Percentiles rank a stretch among this genome's conserved stretches.
phyloP scores from a whole-genome alignment of 2,797 vertebrate species.

The Micromesistius poutassou region DNA sequence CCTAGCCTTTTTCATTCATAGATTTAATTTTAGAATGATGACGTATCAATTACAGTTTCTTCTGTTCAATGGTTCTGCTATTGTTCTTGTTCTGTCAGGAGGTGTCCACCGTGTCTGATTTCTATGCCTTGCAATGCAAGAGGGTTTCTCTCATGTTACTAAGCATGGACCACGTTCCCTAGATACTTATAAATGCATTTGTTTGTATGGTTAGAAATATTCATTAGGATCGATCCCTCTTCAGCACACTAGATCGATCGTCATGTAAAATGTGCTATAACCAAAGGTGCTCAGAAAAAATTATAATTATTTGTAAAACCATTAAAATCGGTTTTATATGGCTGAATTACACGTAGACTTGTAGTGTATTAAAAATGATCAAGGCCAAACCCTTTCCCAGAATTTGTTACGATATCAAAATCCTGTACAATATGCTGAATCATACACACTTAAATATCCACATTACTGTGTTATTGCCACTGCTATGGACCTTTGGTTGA shows the following conservation, averaged over 20 bases:
- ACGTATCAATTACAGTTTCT: no score
- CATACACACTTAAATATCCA: background rate
- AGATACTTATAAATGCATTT: background rate
- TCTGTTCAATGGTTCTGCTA: background rate
- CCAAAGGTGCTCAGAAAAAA: background rate
- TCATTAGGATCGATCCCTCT: constrained; percentile 1
- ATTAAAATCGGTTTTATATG: background rate
- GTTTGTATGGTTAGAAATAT: background rate
- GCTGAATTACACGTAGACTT: background rate
- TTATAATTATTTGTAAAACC: background rate
- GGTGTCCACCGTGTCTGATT: background rate
- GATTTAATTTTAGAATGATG: no score
- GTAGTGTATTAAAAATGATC: background rate
- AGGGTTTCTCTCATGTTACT: background rate
- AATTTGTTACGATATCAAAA: background rate
- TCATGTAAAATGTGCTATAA: background rate
- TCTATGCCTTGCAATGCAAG: background rate
- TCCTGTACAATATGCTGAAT: no score
- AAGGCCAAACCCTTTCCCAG: background rate
- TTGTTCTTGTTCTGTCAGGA: background rate
- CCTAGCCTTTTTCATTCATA: background rate
- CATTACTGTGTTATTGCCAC: background rate
- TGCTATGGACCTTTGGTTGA: background rate
- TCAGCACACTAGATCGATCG: background rate
- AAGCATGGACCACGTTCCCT: background rate